Conservation (phyloP, 2,888 invertebrate species). For the Chrysopilus asiliformis region DNA sequence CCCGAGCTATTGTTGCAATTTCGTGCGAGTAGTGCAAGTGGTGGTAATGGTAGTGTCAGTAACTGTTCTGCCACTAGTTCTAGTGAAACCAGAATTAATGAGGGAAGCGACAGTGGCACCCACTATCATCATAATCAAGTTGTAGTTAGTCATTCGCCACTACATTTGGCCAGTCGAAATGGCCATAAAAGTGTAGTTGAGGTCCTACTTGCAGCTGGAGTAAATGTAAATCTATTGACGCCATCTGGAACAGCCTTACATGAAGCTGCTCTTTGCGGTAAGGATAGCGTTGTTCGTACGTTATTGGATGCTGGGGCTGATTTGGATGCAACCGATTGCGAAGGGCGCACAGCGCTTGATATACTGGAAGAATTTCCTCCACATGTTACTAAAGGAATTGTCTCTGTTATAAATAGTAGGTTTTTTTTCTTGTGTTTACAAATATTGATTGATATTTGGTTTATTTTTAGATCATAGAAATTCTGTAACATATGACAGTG, state of each 20-base stretch:
- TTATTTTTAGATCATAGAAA: conserved; percentile 22
- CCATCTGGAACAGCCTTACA: conserved; percentile 82
- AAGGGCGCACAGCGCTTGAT: conserved; percentile 74
- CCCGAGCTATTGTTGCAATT: conserved; percentile 68
- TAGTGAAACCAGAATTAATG: too few relatives aligned
- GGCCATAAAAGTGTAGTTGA: conserved; percentile 80
- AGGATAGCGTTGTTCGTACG: conserved; percentile 72
- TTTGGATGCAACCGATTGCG: conserved; percentile 61
- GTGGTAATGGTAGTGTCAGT: conserved; percentile 13
- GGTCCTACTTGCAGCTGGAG: conserved; percentile 67
- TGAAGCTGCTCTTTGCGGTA: conserved; percentile 85
- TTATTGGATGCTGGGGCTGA: conserved; percentile 73
- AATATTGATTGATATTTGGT: conserved; percentile 10
- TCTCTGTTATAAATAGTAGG: conserved; percentile 71
- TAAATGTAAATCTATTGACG: conserved; percentile 77
- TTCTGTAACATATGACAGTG: conserved; percentile 40
- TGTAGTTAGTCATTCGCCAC: conserved; percentile 63
- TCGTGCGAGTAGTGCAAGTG: conserved; percentile 29
- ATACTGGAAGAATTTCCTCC: conserved; percentile 78
- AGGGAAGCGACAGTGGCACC: too few relatives aligned
- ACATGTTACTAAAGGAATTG: conserved; percentile 75
- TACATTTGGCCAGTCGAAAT: conserved; percentile 88
- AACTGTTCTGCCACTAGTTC: conserved; percentile 8
- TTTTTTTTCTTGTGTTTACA: too few relatives aligned
- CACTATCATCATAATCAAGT: conserved; percentile 36